Evolutionary conservation across 1,140 invertebrate species (phyloP).

Genomic region (Yoshiicerus persimilis): DNA sequence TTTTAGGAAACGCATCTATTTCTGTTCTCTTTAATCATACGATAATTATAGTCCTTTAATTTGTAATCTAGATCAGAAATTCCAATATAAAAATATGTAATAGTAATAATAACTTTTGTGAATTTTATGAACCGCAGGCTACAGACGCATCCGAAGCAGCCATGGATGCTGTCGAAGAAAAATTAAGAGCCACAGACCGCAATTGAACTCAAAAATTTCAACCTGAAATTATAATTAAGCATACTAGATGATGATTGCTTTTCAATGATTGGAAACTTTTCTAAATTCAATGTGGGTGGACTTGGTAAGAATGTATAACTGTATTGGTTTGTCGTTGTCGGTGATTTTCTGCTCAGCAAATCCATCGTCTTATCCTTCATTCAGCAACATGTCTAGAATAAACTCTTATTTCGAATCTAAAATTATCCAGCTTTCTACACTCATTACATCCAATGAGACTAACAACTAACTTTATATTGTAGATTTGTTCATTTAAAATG

Average conservation of each 20-base stretch:
- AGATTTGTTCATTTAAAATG: not conserved
- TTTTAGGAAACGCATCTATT: too few relatives aligned
- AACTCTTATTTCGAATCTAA: not conserved
- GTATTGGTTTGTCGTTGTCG: not conserved
- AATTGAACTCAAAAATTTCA: conserved; percentile 63
- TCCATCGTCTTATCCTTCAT: not conserved
- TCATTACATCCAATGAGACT: not conserved
- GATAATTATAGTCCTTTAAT: too few relatives aligned
- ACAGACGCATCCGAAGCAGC: conserved; percentile 89
- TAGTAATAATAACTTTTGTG: not conserved
- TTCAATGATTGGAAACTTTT: not conserved
- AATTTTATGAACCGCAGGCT: conserved; percentile 59
- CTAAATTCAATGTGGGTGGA: not conserved
- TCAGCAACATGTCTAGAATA: not conserved
- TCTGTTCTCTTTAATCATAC: too few relatives aligned
- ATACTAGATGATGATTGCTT: conserved; percentile 16
- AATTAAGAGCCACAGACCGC: conserved; percentile 86
- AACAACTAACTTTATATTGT: not conserved
- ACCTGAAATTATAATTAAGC: conserved; percentile 12
- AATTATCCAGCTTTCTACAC: not conserved
- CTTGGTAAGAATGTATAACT: not conserved
- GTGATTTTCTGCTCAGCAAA: not conserved
- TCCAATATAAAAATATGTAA: not conserved
- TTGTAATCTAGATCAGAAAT: not conserved
- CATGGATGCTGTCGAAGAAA: conserved; percentile 86